Conservation (phyloP, 30 jellyfish, hydroid and myxozoan genomes). For the Hydractinia echinata region DNA sequence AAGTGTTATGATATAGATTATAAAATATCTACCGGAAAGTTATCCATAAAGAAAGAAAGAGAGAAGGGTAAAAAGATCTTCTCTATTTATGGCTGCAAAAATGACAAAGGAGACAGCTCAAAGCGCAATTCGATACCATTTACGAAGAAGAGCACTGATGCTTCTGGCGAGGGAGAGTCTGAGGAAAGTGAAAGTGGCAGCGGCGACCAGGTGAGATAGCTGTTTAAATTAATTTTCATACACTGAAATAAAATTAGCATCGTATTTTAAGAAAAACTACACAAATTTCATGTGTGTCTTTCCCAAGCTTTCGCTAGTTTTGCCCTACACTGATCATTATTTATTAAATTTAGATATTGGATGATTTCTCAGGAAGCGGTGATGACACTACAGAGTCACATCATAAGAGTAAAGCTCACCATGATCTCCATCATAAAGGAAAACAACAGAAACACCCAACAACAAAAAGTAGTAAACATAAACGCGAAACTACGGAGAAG, state of each 20-base stretch:
- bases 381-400: too few species aligned
- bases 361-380: too few species aligned
- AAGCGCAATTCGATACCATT: background rate
- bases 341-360: too few species aligned
- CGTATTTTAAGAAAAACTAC: too few species aligned
- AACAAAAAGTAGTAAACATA: background rate
- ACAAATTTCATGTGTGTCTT: too few species aligned
- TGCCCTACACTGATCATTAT: too few species aligned
- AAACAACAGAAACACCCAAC: slow-evolving; percentile 2
- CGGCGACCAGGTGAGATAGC: slow-evolving; percentile 16
- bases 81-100: slow-evolving; percentile 24
- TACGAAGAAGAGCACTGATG: background rate
- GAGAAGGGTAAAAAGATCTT: slow-evolving; percentile 6
- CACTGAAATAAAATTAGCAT: too few species aligned
- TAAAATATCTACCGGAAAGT: slow-evolving; percentile 20
- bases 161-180: background rate
- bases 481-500: background rate
- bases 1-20: slow-evolving; percentile 27
- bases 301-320: too few species aligned
- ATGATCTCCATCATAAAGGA: background rate
- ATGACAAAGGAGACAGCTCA: background rate
- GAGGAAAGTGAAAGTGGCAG: slow-evolving; percentile 29
- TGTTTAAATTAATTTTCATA: too few species aligned
- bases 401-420: too few species aligned
- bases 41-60: slow-evolving; percentile 19